A percentile compares a stretch with the other conserved stretches of the same genome.
These are phyloP conservation scores for Pteronotus mesoamericanus DNA, from an alignment of 2,797 vertebrate genomes.

Conservation along the genomic window DNA sequence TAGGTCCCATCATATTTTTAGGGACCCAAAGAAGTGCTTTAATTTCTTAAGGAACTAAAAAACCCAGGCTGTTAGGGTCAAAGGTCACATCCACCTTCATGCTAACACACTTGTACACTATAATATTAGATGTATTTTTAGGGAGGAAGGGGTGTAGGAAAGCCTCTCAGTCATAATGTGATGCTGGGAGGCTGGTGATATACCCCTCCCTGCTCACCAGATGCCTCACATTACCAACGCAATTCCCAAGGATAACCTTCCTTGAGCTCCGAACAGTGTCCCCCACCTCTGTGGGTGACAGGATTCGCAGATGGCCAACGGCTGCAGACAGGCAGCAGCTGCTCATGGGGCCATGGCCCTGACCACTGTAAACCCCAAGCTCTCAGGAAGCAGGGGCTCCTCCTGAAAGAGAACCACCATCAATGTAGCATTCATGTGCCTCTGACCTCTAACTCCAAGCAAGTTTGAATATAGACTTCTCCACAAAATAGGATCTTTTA, in stretches of 20 bases:
- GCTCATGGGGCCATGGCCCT: neutral
- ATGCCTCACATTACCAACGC: fast-evolving
- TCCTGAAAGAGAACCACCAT: neutral
- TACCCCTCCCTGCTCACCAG: neutral
- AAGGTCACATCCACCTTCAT: neutral
- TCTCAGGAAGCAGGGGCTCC: neutral
- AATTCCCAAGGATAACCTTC: fast-evolving
- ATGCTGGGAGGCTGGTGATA: neutral
- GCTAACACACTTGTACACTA: neutral
- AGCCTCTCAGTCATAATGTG: neutral
- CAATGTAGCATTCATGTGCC: neutral
- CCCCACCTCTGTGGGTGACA: fast-evolving
- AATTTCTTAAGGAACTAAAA: neutral
- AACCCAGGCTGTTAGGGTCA: neutral
- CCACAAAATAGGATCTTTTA: slow-evolving; percentile 21
- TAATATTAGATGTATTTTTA: neutral
- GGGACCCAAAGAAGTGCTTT: neutral
- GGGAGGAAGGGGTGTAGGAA: neutral
- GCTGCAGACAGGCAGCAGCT: neutral
- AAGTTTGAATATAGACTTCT: neutral
- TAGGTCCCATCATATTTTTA: neutral
- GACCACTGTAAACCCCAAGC: neutral
- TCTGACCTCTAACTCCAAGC: neutral
- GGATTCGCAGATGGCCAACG: fast-evolving
- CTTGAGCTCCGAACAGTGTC: fast-evolving